Conservation (phyloP, 2,113 vertebrate genomes). For the Vidua macroura region DNA sequence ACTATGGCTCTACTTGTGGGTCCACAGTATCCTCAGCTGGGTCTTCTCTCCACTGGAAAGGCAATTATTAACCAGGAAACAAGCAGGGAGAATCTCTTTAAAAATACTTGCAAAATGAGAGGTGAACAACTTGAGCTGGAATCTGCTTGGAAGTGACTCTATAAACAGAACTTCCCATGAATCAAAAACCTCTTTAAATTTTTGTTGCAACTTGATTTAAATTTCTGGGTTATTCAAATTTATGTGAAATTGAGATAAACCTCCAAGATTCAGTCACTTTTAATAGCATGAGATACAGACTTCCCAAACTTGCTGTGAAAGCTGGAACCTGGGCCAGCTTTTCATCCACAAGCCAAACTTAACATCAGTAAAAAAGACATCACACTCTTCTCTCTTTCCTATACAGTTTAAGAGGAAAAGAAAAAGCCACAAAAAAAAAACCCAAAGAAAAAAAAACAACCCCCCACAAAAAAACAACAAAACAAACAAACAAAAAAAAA, state of each 20-base stretch:
- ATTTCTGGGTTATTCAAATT: conserved; percentile 50
- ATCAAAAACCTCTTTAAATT: background rate
- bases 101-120: background rate
- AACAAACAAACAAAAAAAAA: no score
- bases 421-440: background rate
- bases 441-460: background rate
- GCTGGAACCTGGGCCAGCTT: conserved; percentile 26
- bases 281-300: conserved; percentile 49
- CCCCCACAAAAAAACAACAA: no score
- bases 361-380: background rate
- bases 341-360: background rate
- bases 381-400: background rate
- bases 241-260: conserved; percentile 37
- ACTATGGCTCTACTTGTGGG: background rate
- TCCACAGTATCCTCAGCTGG: background rate
- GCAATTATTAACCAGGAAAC: background rate
- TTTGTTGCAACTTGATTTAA: background rate
- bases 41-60: background rate
- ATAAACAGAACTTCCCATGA: background rate
- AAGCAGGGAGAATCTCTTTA: background rate
- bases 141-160: background rate
- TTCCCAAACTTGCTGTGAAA: conserved; percentile 50
- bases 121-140: background rate
- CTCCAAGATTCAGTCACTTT: conserved; percentile 56
- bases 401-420: background rate